Evolutionary conservation across 2,797 vertebrate genomes (phyloP).

Genomic region (Hydrolagus colliei): DNA sequence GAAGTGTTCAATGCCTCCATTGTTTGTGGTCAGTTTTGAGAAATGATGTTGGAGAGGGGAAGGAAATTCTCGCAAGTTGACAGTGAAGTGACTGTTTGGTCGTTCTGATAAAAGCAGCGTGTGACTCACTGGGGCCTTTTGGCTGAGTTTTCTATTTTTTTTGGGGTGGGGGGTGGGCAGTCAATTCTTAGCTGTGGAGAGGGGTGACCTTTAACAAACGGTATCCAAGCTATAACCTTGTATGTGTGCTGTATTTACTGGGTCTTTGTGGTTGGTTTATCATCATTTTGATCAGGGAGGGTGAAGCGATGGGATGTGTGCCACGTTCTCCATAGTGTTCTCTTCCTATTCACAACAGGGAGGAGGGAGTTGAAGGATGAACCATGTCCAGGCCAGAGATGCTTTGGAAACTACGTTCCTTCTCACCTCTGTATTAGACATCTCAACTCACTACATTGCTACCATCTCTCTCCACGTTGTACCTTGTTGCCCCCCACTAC

Average conservation of each 20-base stretch:
- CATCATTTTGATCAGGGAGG: neutral
- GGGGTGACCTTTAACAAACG: neutral
- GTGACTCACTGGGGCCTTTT: constrained; percentile 9
- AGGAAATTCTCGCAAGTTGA: neutral
- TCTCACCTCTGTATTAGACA: neutral
- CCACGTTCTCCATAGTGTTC: neutral
- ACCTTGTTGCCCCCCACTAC: neutral
- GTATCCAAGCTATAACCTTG: neutral
- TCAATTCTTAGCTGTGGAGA: too few relatives aligned
- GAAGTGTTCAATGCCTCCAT: neutral
- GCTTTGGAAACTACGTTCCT: neutral
- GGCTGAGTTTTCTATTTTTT: neutral
- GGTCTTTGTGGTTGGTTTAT: neutral
- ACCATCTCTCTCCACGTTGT: too few relatives aligned
- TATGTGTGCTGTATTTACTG: neutral
- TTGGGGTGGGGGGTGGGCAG: too few relatives aligned
- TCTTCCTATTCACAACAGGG: neutral
- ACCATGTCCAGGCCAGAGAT: neutral
- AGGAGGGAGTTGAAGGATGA: neutral
- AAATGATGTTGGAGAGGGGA: neutral
- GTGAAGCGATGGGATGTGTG: too few relatives aligned
- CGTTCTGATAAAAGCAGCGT: constrained; percentile 7
- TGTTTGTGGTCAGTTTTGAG: neutral
- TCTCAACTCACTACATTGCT: neutral
- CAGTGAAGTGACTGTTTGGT: neutral